Evolutionary conservation across 2,888 invertebrate species (phyloP).

Genomic region (Reticulitermes lucifugus): DNA sequence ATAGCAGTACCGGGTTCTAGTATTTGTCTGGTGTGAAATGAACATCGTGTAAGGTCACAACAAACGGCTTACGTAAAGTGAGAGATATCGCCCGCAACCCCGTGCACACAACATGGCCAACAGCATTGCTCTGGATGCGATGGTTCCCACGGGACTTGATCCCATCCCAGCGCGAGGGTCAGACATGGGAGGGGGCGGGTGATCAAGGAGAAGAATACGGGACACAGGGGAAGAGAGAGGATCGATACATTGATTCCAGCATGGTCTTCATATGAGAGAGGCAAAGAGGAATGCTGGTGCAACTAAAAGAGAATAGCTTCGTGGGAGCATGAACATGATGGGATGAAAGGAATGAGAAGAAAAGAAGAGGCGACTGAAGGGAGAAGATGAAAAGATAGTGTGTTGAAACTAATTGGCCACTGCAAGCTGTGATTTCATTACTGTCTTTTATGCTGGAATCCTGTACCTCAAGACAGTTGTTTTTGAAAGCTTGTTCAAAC

Average conservation of each 20-base stretch:
- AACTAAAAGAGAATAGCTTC: constrained; percentile 25
- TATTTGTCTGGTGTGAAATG: constrained; percentile 9
- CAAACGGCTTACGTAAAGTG: constrained; percentile 25
- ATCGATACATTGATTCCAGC: constrained; percentile 35
- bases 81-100: background rate
- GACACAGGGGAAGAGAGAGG: background rate
- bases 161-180: constrained; percentile 23
- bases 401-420: constrained; percentile 29
- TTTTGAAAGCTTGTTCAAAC: no score
- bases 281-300: background rate
- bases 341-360: background rate
- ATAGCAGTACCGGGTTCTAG: no score
- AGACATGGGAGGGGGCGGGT: background rate
- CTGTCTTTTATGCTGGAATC: background rate
- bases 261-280: background rate
- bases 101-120: background rate
- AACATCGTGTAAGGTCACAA: constrained; percentile 7
- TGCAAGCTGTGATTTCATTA: constrained; percentile 23
- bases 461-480: no score
- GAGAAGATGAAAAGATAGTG: background rate
- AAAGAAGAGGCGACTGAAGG: background rate
- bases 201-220: constrained; percentile 32
- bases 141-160: constrained; percentile 42
- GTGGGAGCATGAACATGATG: background rate
- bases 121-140: constrained; percentile 37